Percentiles rank a stretch among this genome's conserved stretches.
Conservation (phyloP, 1,140 invertebrate genomes). For the Ruditapes philippinarum region DNA sequence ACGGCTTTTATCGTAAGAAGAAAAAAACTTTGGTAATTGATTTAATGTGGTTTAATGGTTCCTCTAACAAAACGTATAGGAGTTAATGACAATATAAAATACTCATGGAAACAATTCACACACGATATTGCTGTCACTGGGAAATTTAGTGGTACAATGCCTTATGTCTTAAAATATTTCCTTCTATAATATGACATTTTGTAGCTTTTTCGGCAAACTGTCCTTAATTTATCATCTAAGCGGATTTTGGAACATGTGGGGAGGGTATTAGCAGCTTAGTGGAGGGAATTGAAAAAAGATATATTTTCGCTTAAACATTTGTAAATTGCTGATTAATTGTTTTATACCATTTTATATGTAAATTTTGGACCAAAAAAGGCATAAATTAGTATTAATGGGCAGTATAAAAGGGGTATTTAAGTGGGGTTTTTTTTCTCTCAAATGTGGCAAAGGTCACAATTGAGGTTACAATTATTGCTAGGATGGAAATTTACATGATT, state of each 20-base stretch:
- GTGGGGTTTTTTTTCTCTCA: no score
- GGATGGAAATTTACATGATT: no score
- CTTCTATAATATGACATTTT: background rate
- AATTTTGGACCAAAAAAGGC: background rate
- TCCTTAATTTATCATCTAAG: background rate
- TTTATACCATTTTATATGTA: background rate
- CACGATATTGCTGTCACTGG: background rate
- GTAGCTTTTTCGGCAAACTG: background rate
- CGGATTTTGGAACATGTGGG: background rate
- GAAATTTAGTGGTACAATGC: background rate
- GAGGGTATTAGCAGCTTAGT: background rate
- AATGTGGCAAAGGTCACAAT: no score
- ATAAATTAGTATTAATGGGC: background rate
- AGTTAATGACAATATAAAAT: slow-evolving; percentile 12
- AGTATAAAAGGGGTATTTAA: background rate
- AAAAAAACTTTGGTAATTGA: background rate
- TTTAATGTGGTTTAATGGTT: background rate
- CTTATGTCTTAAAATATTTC: background rate
- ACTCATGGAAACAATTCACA: slow-evolving; percentile 7
- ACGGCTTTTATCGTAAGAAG: background rate
- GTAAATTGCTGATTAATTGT: background rate
- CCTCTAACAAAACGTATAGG: background rate
- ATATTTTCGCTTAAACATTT: background rate
- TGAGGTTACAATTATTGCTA: no score
- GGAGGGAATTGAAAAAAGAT: background rate